Base-by-base conservation (phyloP, 2,113 vertebrate genomes). In the Callipepla californica region DNA sequence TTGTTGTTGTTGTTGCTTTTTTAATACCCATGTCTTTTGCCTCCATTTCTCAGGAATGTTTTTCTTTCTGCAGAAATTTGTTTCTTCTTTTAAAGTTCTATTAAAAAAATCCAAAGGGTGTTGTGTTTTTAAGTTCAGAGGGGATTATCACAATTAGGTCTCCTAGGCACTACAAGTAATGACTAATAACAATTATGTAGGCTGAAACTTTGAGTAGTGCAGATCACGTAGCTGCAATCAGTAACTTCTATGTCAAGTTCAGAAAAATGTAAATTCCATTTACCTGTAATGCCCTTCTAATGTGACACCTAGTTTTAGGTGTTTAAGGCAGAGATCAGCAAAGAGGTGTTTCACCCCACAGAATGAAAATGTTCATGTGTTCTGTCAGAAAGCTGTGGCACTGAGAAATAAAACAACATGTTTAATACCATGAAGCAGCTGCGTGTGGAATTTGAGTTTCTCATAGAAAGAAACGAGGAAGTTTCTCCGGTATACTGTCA, bases 81-180 rank as follows among this genome's bases (percentile, higher is more conserved):
- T 94, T 96, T 94, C 94, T 90, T 95, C 78, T 96, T 92, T 93
- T 95, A 90, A 85, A 91, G 74, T 90, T 76, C 92, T 69, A 45
- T 91, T 81, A 79, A 85, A 94, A 90, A 92, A 90, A 92, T 62
- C 82, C 88, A 93, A 92, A 89, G 75, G 83, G 89, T 92, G 84
- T 42, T 38, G 70, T 7, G 42, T 87, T 96, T 94, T 95, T 68
- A 87, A 86, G 70, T 95, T 89, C 83, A 80, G 88, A 89, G 74
- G 80, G 88, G 95, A 96, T 95, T 95, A 96, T 95, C 94, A 96
- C 95, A 93, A 95, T 96, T 96, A 95, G 77, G 86, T 96, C 88
- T 93, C 85, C 93, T 91, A 92, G 85, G 85, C 74, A 82, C 75
- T 95, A 70, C 77, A 95, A 91, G 93, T 85, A 91, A 72, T 93